Evolutionary conservation across 2,113 vertebrate genomes (phyloP).

Genomic region (Phalacrocorax brasilianus): DNA sequence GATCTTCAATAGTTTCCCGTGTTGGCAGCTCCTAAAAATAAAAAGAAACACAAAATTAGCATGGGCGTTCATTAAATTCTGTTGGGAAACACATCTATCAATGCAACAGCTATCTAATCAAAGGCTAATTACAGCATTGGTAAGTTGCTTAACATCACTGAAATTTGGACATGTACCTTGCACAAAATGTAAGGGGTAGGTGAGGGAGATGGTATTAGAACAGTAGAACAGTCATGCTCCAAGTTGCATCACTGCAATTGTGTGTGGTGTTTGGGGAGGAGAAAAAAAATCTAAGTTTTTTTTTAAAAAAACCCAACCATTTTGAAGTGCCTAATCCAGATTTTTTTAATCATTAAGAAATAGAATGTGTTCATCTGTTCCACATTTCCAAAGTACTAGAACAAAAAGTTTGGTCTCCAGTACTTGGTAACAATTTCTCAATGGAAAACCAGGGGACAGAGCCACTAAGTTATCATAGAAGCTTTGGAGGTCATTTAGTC

Average conservation of each 20-base stretch:
- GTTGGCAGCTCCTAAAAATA: slow-evolving; percentile 68
- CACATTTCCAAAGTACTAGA: background rate
- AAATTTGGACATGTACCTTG: background rate
- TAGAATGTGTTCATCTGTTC: background rate
- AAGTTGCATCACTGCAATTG: background rate
- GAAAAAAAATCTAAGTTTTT: background rate
- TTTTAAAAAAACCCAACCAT: background rate
- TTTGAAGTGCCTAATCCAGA: background rate
- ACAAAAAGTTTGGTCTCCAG: background rate
- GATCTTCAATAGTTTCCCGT: slow-evolving; percentile 75
- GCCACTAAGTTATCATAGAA: background rate
- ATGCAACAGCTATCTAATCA: background rate
- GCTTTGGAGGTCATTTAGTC: background rate
- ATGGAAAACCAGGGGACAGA: background rate
- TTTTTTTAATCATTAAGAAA: background rate
- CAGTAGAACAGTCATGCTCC: slow-evolving; percentile 19
- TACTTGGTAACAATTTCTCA: background rate
- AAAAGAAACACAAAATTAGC: background rate
- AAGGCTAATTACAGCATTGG: background rate
- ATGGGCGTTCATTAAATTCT: background rate
- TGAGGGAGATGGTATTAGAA: slow-evolving; percentile 16
- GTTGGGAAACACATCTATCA: background rate
- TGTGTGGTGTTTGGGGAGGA: background rate
- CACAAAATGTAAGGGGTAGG: background rate
- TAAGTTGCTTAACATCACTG: background rate